These are phyloP conservation scores for Pocillopora meandrina DNA, from an alignment of 92 coral and sea anemone species.

Conservation along the genomic window DNA sequence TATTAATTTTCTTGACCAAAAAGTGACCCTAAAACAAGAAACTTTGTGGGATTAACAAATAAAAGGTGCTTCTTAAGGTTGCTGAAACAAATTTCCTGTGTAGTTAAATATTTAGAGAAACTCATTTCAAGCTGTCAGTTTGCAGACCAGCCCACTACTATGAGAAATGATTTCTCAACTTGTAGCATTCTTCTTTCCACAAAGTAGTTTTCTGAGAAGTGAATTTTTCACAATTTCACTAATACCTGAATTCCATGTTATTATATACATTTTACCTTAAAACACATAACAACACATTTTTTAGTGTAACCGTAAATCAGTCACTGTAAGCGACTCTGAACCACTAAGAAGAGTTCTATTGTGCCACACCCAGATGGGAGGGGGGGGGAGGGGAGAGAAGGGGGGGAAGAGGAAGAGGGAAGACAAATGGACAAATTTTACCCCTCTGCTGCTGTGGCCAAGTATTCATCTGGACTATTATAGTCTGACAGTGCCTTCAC, in stretches of 20 bases:
- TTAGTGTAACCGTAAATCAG: background rate
- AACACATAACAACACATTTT: background rate
- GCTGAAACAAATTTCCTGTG: no score
- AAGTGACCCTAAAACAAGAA: no score
- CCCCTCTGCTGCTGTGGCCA: constrained; percentile 46
- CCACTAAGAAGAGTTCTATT: background rate
- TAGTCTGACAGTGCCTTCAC: constrained; percentile 80
- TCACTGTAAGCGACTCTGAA: background rate
- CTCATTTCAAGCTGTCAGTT: no score
- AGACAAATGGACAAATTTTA: background rate
- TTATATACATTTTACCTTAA: background rate
- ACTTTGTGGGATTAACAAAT: no score
- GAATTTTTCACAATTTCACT: background rate
- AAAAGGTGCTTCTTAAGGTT: no score
- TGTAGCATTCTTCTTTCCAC: background rate
- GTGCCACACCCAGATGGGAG: background rate
- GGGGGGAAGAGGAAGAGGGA: background rate
- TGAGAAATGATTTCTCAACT: background rate
- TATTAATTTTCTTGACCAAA: no score
- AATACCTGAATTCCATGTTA: background rate
- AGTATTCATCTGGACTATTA: constrained; percentile 74
- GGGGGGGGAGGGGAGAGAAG: background rate
- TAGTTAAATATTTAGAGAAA: no score
- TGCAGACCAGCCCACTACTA: no score
- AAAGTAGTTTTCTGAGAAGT: background rate